phyloP scores from a whole-genome alignment of 2,113 vertebrate species.

The Cyprinodon variegatus region DNA sequence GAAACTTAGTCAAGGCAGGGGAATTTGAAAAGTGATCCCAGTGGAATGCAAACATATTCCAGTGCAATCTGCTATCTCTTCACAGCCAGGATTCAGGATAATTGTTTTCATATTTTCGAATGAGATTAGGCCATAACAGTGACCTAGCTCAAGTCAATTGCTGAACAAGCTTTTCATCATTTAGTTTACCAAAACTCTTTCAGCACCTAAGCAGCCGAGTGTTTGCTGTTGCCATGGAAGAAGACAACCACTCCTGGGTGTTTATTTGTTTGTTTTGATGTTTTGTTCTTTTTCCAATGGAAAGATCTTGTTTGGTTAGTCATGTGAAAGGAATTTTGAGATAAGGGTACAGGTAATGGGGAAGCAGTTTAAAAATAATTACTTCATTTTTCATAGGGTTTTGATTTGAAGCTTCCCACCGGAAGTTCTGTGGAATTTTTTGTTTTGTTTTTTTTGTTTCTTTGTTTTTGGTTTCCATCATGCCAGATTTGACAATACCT shows the following conservation, averaged over 20 bases:
- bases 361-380: not conserved
- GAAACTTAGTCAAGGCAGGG: not conserved
- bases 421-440: not conserved
- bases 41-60: not conserved
- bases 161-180: constrained; percentile 4
- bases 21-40: not conserved
- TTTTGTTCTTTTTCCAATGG: not conserved
- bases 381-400: not conserved
- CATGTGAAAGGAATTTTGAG: not conserved
- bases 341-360: not conserved
- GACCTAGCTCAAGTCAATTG: not conserved
- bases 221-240: constrained; percentile 6
- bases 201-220: not conserved
- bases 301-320: not conserved
- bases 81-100: not conserved
- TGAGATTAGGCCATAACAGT: constrained; percentile 1
- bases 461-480: constrained; percentile 1
- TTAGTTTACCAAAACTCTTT: not conserved
- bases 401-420: constrained; percentile 12
- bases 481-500: not conserved
- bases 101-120: not conserved
- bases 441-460: too few relatives aligned
- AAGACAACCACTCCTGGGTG: not conserved
- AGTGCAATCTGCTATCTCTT: not conserved
- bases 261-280: not conserved